Base-by-base conservation (phyloP, 1,140 invertebrate genomes). In the Stratiolaelaps scimitus region DNA sequence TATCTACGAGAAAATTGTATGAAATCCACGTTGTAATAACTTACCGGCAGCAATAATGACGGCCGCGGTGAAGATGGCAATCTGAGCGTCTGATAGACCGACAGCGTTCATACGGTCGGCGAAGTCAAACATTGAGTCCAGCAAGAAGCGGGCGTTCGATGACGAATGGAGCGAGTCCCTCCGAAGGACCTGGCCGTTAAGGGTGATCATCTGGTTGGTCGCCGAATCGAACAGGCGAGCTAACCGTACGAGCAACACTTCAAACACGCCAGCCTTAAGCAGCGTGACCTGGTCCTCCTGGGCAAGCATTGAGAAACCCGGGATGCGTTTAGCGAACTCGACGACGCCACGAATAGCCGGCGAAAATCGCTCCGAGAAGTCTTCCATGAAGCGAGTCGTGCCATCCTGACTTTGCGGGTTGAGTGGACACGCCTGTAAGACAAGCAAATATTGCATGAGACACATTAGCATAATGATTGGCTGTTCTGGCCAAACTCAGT, bases 41-140 rank as follows among this genome's bases (percentile, higher is more conserved):
- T 79, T 76, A 82, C 82, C 91, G 53, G 90, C 83, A 26, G 92
- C 88, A 70, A 98, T 92, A 67, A 98, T 83, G 0, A 96, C 90
- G 53, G 95, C 86, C 66, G 92, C 89, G 78, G 89, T 93, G 78
- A 96, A 93, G 0, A 98, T 79, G 30, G 89, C 92, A 66, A 97
- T 83, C 75, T 97, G 91, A 34, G 87, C 85, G 74, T 97, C 93
- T 13, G 86, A 86, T 64, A 98, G 78, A 72, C 86, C 83, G 73
- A 96, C 82, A 7, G 83, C 82, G 74, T 95, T 94, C 75, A 97
- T 85, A 69, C 89, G 82, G 73, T 94, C 91, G 45, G 92, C 89
- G 76, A 98, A 94, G 72, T 96, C 93, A 75, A 97, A 94, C 79
- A 95, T 96, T 68, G 89, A 93, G 73, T 95, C 89, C 76, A 95